Conservation (phyloP, 2,888 invertebrate genomes). For the Harmothoe impar region DNA sequence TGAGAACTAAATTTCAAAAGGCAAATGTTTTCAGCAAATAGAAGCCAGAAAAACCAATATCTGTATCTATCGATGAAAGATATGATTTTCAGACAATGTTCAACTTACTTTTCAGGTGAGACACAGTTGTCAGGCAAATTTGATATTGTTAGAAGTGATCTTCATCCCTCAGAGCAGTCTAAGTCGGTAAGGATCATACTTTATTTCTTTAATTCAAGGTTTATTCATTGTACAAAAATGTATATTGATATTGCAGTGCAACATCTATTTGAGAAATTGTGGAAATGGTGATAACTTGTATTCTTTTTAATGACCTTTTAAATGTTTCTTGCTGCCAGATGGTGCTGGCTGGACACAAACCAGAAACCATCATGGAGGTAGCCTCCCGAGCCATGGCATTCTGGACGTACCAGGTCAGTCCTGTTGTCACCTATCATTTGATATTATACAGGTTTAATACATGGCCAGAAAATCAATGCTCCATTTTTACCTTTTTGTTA, state of each 20-base stretch:
- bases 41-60: too few relatives aligned
- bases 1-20: too few relatives aligned
- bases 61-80: too few relatives aligned
- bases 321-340: slow-evolving; percentile 73
- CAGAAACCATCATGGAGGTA: slow-evolving; percentile 84
- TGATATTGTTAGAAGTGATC: slow-evolving; percentile 82
- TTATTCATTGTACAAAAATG: neutral
- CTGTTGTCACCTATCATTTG: neutral
- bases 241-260: neutral
- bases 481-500: too few relatives aligned
- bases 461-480: too few relatives aligned
- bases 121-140: slow-evolving; percentile 78
- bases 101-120: slow-evolving; percentile 49
- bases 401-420: slow-evolving; percentile 83
- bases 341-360: slow-evolving; percentile 84
- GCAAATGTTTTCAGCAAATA: too few relatives aligned
- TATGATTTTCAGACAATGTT: neutral
- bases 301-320: neutral
- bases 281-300: too few relatives aligned
- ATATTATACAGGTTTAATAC: neutral
- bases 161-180: slow-evolving; percentile 84
- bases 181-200: slow-evolving; percentile 76
- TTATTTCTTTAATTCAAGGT: neutral
- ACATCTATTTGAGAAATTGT: too few relatives aligned
- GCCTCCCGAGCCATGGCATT: slow-evolving; percentile 83